These are phyloP conservation scores for Tiliqua scincoides DNA, from an alignment of 2,113 vertebrate genomes.

Conservation along the genomic window DNA sequence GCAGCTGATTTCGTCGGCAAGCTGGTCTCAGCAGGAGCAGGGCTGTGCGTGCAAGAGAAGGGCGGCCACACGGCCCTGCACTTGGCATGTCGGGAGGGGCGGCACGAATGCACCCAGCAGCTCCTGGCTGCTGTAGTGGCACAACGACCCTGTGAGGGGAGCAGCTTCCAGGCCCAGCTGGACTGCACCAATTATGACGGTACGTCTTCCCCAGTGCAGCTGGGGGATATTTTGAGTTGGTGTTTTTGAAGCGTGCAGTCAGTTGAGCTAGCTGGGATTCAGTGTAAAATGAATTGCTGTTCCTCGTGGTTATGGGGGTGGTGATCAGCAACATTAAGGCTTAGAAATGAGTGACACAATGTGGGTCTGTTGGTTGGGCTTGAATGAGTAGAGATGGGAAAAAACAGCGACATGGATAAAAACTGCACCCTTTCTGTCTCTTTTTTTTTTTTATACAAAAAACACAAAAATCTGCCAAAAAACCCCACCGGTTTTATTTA, in stretches of 20 bases:
- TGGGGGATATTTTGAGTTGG: background rate
- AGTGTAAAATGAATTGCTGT: background rate
- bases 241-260: background rate
- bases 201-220: slow-evolving; percentile 6
- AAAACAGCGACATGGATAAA: too few relatives aligned
- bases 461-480: too few relatives aligned
- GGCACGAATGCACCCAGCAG: slow-evolving; percentile 56
- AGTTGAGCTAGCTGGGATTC: background rate
- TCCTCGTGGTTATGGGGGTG: background rate
- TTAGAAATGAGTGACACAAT: background rate
- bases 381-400: too few relatives aligned
- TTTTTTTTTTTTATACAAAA: too few relatives aligned
- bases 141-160: slow-evolving; percentile 7
- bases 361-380: too few relatives aligned
- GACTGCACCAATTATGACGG: slow-evolving; percentile 77
- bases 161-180: slow-evolving; percentile 65
- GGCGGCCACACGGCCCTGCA: slow-evolving; percentile 80
- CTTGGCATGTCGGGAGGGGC: slow-evolving; percentile 74
- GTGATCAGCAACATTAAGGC: too few relatives aligned
- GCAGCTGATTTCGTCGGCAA: slow-evolving; percentile 68
- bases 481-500: too few relatives aligned
- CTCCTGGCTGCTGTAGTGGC: slow-evolving; percentile 61
- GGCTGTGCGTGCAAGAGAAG: slow-evolving; percentile 69
- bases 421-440: too few relatives aligned
- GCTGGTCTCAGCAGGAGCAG: slow-evolving; percentile 70